A percentile compares a stretch with the other conserved stretches of the same genome.
Conservation (phyloP, 2,888 invertebrate genomes). For the Nemurella pictetii region DNA sequence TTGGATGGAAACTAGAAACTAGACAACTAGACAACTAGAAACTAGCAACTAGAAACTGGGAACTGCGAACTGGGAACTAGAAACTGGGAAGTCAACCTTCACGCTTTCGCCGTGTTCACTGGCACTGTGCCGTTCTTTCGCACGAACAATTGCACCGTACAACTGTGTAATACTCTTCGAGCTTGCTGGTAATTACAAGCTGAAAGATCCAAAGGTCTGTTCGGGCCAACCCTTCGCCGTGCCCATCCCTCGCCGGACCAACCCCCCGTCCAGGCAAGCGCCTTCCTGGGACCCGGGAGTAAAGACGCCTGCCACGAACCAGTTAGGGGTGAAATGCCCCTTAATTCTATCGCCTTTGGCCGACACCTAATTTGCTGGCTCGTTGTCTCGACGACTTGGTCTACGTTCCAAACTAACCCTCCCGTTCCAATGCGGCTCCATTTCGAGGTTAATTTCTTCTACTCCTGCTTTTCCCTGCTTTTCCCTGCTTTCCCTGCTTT, state of each 20-base stretch:
- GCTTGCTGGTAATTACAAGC: neutral
- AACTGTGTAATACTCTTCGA: neutral
- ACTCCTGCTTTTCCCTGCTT: neutral
- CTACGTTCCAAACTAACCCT: neutral
- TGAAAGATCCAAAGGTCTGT: neutral
- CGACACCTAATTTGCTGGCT: conserved; percentile 18
- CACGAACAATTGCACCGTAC: neutral
- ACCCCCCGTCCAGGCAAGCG: too few relatives aligned
- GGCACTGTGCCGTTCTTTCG: neutral
- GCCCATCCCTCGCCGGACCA: too few relatives aligned
- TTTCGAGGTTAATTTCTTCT: neutral
- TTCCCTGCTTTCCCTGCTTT: neutral
- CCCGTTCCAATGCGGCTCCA: neutral
- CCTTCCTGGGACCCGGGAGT: neutral
- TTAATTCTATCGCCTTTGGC: conserved; percentile 20
- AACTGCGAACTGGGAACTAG: neutral
- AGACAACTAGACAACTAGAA: too few relatives aligned
- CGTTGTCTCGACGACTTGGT: neutral
- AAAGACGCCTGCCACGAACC: neutral
- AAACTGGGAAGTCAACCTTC: too few relatives aligned
- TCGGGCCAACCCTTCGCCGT: neutral
- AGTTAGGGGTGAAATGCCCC: neutral
- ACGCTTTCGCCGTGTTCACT: neutral
- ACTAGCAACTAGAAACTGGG: too few relatives aligned
- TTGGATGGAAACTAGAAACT: too few relatives aligned